Base-by-base conservation (phyloP, 2,888 invertebrate species). In the Cloeon dipterum region DNA sequence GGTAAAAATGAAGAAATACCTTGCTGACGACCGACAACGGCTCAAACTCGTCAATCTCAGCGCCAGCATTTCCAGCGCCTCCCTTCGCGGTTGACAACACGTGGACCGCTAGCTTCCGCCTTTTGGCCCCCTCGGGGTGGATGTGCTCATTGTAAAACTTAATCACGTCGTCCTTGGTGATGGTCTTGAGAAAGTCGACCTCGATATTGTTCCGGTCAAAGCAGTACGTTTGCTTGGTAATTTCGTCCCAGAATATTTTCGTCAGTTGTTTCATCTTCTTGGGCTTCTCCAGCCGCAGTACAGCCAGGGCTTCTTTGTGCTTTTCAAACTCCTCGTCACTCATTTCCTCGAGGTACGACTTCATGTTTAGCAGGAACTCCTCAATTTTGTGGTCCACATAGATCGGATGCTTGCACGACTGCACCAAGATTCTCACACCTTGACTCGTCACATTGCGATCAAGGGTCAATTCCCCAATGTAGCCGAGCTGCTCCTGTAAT, bases 391-490 rank as follows among this genome's bases (percentile, higher is more conserved):
- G 59, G 52, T 96, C 91, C 11, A 96, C 66, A 56, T 70, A 82
- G 4, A 65, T 61, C 0, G 94, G 91, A 51, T 79, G 76, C 25
- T 71, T 64, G 39, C 77, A 70, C 11, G 82, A 78, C 55, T 86
- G 85, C 1, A 86, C 75, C 36, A 83, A 70, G 3, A 85, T 62
- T 18, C 77, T 57, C 11, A 85, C 55, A 1, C 91, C 91, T 53
- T 88, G 85, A 1, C 74, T 75, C 7, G 91, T 86, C 55, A 78
- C 78, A 0, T 79, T 69, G 40, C 81, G 66, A 4, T 89, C 66
- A 10, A 85, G 63, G 0, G 83, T 85, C 50, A 85, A 83, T 56
- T 81, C 82, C 34, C 96, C 93, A 48, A 96, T 88, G 54, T 96
- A 96, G 14, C 94, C 94, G 5, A 88, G 62, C 62, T 88, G 86